phyloP scores from a whole-genome alignment of 2,888 invertebrate species.

The Xanthorhoe spadicearia region DNA sequence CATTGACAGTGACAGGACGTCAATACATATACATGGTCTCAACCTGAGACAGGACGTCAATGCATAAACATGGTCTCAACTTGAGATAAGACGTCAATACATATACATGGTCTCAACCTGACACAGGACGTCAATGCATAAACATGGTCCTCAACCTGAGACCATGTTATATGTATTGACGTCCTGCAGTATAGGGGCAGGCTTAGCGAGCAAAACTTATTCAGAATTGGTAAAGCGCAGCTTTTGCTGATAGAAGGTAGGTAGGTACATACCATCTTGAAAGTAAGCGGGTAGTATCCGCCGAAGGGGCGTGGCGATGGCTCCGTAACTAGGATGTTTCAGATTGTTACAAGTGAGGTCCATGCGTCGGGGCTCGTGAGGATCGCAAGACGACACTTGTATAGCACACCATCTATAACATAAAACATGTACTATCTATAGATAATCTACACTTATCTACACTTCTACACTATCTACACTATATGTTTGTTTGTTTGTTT shows the following conservation, averaged over 20 bases:
- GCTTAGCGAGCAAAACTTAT: neutral
- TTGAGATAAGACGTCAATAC: neutral
- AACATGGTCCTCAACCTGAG: neutral
- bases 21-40: no score
- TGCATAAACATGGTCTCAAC: neutral
- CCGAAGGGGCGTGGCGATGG: conserved; percentile 43
- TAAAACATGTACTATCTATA: no score
- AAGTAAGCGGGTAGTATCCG: conserved; percentile 45
- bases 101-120: no score
- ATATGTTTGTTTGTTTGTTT: no score
- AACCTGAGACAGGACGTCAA: no score
- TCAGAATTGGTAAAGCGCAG: no score
- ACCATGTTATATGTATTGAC: no score
- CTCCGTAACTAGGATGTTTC: conserved; percentile 42
- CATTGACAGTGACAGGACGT: neutral
- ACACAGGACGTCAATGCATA: no score
- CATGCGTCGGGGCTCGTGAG: conserved; percentile 40
- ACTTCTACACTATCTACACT: no score
- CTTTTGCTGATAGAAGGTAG: no score
- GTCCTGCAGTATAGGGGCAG: no score
- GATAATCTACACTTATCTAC: no score
- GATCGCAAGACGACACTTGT: conserved; percentile 42
- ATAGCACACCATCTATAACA: conserved; percentile 51
- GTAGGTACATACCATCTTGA: conserved; percentile 24
- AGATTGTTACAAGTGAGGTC: conserved; percentile 49